These are phyloP conservation scores for Temnothorax rugatulus DNA, from an alignment of 2,888 invertebrate species.

Conservation along the genomic window DNA sequence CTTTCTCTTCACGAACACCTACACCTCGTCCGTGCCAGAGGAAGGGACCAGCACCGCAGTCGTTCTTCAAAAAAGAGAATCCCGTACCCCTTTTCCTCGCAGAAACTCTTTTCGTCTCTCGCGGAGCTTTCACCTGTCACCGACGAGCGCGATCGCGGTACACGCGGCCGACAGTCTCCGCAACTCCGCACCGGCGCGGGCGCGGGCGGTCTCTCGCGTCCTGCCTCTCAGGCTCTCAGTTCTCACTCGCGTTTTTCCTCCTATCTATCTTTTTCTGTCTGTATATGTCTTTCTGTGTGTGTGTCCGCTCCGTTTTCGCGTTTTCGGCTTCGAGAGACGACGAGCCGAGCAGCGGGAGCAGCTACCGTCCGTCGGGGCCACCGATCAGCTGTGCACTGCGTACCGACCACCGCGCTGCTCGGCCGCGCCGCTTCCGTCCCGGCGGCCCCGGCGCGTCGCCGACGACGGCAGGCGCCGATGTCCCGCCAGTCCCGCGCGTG, in stretches of 20 bases:
- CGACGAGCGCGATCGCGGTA: neutral
- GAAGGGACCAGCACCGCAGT: neutral
- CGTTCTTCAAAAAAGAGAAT: neutral
- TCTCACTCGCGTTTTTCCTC: constrained; percentile 39
- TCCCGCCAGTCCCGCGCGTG: neutral
- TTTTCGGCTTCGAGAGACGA: constrained; percentile 39
- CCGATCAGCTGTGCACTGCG: constrained; percentile 84
- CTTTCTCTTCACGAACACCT: constrained; percentile 12
- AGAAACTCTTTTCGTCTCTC: neutral
- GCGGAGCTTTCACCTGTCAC: constrained; percentile 59
- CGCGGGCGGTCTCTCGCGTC: neutral
- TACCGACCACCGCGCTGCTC: constrained; percentile 63
- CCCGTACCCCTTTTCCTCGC: neutral
- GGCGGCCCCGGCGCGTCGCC: neutral
- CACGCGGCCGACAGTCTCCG: constrained; percentile 3
- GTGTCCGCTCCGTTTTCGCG: too few relatives aligned
- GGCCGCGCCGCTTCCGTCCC: constrained; percentile 44
- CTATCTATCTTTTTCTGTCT: neutral
- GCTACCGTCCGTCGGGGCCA: constrained; percentile 79
- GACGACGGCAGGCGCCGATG: neutral
- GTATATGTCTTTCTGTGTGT: neutral
- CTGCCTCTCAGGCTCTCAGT: neutral
- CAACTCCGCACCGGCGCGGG: neutral
- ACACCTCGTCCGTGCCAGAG: constrained; percentile 1
- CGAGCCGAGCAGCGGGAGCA: constrained; percentile 73